These are phyloP conservation scores for Magallana angulata DNA, from an alignment of 1,140 invertebrate species.

Conservation along the genomic window DNA sequence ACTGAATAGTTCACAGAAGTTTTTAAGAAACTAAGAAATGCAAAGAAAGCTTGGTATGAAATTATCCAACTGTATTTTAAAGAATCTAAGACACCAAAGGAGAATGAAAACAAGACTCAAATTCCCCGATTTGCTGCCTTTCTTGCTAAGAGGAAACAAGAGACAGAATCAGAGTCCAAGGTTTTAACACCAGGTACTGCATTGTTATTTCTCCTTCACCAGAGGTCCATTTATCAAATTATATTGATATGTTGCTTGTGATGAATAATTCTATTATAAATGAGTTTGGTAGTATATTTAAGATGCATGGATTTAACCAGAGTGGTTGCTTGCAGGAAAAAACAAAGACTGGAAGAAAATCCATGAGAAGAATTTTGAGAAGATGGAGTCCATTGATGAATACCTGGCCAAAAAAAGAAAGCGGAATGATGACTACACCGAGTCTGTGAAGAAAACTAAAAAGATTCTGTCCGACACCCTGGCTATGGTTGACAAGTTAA, in stretches of 20 bases:
- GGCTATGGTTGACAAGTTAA: slow-evolving; percentile 60
- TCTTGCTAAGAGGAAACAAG: slow-evolving; percentile 66
- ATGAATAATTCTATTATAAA: too few relatives aligned
- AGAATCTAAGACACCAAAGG: slow-evolving; percentile 16
- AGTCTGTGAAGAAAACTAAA: slow-evolving; percentile 68
- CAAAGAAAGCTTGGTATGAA: too few relatives aligned
- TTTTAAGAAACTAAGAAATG: too few relatives aligned
- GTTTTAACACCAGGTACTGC: slow-evolving; percentile 70
- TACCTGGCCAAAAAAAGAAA: slow-evolving; percentile 75
- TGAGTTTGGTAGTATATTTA: too few relatives aligned
- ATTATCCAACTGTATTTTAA: background rate
- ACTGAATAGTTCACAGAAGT: too few relatives aligned
- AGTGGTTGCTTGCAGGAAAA: slow-evolving; percentile 62
- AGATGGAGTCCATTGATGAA: slow-evolving; percentile 75
- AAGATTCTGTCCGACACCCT: slow-evolving; percentile 60
- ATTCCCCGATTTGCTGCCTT: slow-evolving; percentile 75
- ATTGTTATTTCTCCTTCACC: background rate
- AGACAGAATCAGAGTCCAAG: slow-evolving; percentile 56
- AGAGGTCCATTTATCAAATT: too few relatives aligned
- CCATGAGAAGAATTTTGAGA: slow-evolving; percentile 73
- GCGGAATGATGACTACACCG: slow-evolving; percentile 64
- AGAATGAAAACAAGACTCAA: slow-evolving; percentile 50
- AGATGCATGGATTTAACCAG: too few relatives aligned
- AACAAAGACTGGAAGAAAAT: slow-evolving; percentile 76
- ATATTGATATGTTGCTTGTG: too few relatives aligned